A percentile compares a stretch with the other conserved stretches of the same genome.
These are phyloP conservation scores for Acanthisitta chloris DNA, from an alignment of 2,113 vertebrate species.

Conservation along the genomic window DNA sequence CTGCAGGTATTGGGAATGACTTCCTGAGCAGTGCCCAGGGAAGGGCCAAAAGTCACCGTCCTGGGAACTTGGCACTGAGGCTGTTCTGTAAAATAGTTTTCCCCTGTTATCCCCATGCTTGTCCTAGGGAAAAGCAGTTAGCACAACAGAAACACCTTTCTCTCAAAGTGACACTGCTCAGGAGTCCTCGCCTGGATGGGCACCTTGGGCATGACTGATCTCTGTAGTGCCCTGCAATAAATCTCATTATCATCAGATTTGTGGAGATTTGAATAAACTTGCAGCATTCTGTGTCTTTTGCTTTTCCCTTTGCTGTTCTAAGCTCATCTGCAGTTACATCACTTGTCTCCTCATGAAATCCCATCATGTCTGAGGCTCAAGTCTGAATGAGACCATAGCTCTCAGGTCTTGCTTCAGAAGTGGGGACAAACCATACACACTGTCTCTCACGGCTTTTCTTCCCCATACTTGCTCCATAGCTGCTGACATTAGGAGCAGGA, in stretches of 20 bases:
- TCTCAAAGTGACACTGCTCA: slow-evolving; percentile 72
- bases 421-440: accelerated
- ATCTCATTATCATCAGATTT: not conserved
- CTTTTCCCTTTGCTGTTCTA: not conserved
- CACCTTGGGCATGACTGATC: not conserved
- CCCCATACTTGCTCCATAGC: not conserved
- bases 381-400: not conserved
- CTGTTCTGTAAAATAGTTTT: not conserved
- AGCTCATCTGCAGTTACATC: not conserved
- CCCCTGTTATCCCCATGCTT: not conserved
- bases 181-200: slow-evolving; percentile 62
- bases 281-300: not conserved
- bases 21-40: not conserved
- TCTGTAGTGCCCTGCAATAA: not conserved
- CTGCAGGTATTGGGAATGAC: slow-evolving; percentile 52
- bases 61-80: not conserved
- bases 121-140: slow-evolving; percentile 71
- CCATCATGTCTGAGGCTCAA: not conserved
- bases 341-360: not conserved
- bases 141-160: slow-evolving; percentile 68
- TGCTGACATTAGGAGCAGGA: not conserved
- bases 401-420: not conserved
- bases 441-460: not conserved
- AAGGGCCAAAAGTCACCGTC: not conserved
- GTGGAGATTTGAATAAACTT: not conserved